Base-by-base conservation (phyloP, 2,888 invertebrate species). In the Dryadula phaetusa region DNA sequence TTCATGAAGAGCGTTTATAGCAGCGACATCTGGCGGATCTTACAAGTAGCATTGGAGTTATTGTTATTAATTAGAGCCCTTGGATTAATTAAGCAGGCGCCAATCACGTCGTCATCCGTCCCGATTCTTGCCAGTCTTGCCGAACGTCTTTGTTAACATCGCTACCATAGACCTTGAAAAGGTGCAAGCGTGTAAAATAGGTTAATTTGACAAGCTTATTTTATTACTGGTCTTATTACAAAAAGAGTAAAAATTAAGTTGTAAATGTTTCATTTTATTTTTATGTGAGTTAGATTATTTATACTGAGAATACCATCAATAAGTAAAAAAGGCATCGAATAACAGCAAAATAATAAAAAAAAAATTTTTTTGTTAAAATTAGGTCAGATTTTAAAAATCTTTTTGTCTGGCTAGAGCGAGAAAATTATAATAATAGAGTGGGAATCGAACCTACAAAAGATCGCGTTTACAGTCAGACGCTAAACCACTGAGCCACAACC, bases 11-110 rank as follows among this genome's bases (percentile, higher is more conserved):
- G 70, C 69, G 64, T 73, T 70, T 84, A 86, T 73, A 56, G 71
- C 65, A 52, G 73, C 90, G 91, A 87, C 92, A 92, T 89, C 90
- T 91, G 89, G 83, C 80, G 76, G 79, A 82, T 83, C 79, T 79
- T 74, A 83, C 81, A 83, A 82, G 78, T 80, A 81, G 76, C 80
- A 79, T 80, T 79, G 78, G 84, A 89, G 87, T 90, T 91, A 92
- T 91, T 91, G 87, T 90, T 92, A 91, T 92, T 92, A 92, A 92
- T 92, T 91, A 92, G 88, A 78, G 84, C 84, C 85, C 82, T 84
- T 79, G 88, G 84, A 88, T 88, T 91, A 92, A 92, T 92, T 91
- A 91, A 90, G 87, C 87, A 88, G 82, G 88, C 87, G 87, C 87
- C 90, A 88, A 92, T 92, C 90, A 90, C 88, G 84, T 80, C 87